A percentile compares a stretch with the other conserved stretches of the same genome.
Evolutionary conservation across 2,113 vertebrate genomes (phyloP).

Genomic region (Tetrao urogallus): DNA sequence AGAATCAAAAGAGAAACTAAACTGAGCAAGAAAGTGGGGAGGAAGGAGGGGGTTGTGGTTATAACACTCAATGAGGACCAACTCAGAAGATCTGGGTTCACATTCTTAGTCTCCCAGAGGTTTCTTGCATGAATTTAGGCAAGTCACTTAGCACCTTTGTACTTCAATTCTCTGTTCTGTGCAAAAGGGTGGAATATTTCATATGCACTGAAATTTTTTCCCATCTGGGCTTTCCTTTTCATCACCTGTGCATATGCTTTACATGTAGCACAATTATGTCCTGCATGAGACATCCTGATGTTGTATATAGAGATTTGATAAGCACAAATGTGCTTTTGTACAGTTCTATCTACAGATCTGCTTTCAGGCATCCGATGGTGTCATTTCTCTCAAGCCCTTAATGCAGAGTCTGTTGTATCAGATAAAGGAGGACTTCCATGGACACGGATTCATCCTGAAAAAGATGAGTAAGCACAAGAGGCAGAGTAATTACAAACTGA

Average conservation of each 20-base stretch:
- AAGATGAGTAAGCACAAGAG: neutral
- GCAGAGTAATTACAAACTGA: neutral
- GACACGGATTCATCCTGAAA: neutral
- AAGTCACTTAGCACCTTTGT: neutral
- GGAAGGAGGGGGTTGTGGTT: constrained; percentile 53
- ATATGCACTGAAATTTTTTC: neutral
- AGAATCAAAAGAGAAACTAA: constrained; percentile 60
- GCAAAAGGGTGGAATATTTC: neutral
- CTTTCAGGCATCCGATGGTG: neutral
- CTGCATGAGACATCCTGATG: neutral
- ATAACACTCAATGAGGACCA: constrained; percentile 14
- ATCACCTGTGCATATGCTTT: neutral
- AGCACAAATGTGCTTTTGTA: neutral
- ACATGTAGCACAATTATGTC: neutral
- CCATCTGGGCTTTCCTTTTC: neutral
- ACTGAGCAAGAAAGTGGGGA: neutral
- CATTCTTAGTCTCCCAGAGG: constrained; percentile 6
- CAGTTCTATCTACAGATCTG: neutral
- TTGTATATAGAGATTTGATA: neutral
- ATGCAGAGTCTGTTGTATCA: neutral
- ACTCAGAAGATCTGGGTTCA: neutral
- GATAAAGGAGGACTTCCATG: neutral
- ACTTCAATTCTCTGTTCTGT: neutral
- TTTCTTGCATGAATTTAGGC: neutral
- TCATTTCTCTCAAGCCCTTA: neutral